Evolutionary conservation across 1,140 invertebrate species (phyloP).

Genomic region (Ephestia elutella): DNA sequence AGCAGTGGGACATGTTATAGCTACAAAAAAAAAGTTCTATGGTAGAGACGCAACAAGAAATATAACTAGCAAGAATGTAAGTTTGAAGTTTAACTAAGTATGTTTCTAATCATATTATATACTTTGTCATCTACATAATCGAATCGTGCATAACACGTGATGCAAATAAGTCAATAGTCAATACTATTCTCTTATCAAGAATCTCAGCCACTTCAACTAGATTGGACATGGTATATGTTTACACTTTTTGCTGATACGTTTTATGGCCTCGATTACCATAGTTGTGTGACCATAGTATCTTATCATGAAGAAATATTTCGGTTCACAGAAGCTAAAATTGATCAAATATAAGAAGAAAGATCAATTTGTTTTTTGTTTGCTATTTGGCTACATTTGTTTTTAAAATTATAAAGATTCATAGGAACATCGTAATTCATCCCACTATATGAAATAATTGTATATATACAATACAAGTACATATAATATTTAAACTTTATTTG

Average conservation of each 20-base stretch:
- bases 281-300: neutral
- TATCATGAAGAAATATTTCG: conserved; percentile 4
- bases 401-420: no score
- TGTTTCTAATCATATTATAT: no score
- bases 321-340: neutral
- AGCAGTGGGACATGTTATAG: no score
- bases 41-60: no score
- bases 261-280: neutral
- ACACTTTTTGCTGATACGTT: conserved; percentile 1
- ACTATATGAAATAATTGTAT: no score
- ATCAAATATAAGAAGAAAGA: neutral
- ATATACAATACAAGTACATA: no score
- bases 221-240: neutral
- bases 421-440: no score
- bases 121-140: no score
- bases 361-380: neutral
- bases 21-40: no score
- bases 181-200: neutral
- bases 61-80: no score
- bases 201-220: neutral
- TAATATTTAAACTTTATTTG: no score
- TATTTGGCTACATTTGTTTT: neutral
- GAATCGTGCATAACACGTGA: neutral
- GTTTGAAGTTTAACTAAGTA: no score
- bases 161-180: neutral